phyloP scores from a whole-genome alignment of 2,797 vertebrate genomes.

The Strix occidentalis region DNA sequence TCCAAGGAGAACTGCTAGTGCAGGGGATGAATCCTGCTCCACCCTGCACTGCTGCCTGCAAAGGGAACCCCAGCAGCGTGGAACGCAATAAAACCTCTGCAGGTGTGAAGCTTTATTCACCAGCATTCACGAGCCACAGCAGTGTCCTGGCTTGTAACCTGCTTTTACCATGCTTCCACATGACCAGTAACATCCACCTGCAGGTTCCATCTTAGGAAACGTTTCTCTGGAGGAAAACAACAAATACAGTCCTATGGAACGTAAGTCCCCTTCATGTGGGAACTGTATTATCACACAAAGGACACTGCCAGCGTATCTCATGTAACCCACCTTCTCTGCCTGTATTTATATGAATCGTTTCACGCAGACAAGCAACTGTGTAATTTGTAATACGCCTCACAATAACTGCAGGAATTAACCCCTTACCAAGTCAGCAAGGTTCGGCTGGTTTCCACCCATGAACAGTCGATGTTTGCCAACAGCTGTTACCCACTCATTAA shows the following conservation, averaged over 20 bases:
- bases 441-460: slow-evolving; percentile 91
- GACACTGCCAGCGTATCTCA: rapidly evolving
- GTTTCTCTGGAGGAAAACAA: background rate
- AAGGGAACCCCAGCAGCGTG: background rate
- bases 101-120: background rate
- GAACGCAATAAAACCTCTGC: background rate
- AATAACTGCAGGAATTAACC: background rate
- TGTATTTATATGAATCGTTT: background rate
- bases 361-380: background rate
- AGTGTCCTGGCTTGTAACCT: background rate
- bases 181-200: background rate
- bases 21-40: background rate
- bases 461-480: slow-evolving; percentile 89
- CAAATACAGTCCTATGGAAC: rapidly evolving
- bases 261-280: background rate
- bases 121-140: background rate
- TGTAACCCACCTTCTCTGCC: background rate
- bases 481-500: slow-evolving; percentile 89
- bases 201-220: background rate
- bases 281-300: background rate
- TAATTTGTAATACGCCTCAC: background rate
- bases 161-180: background rate
- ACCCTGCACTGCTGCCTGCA: background rate
- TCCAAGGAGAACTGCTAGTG: background rate
- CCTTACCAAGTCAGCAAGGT: slow-evolving; percentile 95